phyloP scores from a whole-genome alignment of 2,888 invertebrate species.

The Lepidocyrtinus sp. region DNA sequence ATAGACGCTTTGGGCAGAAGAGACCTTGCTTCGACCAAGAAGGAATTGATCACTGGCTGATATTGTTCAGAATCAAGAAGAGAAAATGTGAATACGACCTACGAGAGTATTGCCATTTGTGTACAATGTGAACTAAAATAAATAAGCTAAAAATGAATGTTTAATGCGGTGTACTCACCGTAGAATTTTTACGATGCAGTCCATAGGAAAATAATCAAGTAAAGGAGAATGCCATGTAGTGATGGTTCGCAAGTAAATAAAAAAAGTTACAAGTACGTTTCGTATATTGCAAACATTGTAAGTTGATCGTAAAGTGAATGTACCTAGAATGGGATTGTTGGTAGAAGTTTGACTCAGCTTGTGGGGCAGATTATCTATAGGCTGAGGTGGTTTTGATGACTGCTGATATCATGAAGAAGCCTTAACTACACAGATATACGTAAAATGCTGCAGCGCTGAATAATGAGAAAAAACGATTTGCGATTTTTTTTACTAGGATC shows the following conservation, averaged over 20 bases:
- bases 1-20: not conserved
- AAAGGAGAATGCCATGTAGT: not conserved
- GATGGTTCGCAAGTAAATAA: conserved; percentile 10
- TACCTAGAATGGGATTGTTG: conserved; percentile 4
- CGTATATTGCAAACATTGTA: conserved; percentile 5
- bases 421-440: too few species aligned
- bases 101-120: conserved; percentile 3
- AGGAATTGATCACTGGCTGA: not conserved
- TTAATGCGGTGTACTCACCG: not conserved
- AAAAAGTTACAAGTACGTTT: conserved; percentile 2
- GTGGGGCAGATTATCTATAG: conserved; percentile 3
- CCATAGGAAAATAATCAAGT: not conserved
- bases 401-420: conserved; percentile 10
- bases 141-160: conserved; percentile 7
- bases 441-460: not conserved
- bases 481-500: not conserved
- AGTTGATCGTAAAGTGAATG: conserved; percentile 7
- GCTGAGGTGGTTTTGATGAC: not conserved
- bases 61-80: not conserved
- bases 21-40: conserved; percentile 8
- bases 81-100: not conserved
- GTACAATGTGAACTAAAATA: conserved; percentile 6
- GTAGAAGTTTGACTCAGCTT: conserved; percentile 10
- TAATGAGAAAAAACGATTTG: conserved; percentile 10
- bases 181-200: not conserved